phyloP scores from a whole-genome alignment of 1,140 invertebrate species.

The Medauroidea extradentata region DNA sequence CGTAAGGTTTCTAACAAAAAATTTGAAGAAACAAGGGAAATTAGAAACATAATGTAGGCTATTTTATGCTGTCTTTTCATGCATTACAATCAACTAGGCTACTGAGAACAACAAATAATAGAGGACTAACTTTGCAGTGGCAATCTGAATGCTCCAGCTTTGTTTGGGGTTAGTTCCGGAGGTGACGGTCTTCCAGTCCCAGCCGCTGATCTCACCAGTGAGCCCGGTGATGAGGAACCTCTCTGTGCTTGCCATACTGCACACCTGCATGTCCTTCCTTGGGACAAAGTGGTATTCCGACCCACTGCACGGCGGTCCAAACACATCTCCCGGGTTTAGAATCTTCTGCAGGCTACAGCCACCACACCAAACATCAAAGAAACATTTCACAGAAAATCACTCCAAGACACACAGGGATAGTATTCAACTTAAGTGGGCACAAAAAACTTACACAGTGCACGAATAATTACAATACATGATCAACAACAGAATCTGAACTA shows the following conservation, averaged over 20 bases:
- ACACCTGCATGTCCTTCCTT: slow-evolving; percentile 58
- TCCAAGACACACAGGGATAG: too few species aligned
- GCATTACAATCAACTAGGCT: too few species aligned
- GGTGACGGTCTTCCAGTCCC: slow-evolving; percentile 65
- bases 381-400: too few species aligned
- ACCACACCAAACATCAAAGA: slow-evolving; percentile 9
- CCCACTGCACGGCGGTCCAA: slow-evolving; percentile 50
- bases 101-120: too few species aligned
- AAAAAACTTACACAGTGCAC: too few species aligned
- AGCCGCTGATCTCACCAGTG: slow-evolving; percentile 66
- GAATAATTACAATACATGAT: too few species aligned
- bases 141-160: slow-evolving; percentile 64
- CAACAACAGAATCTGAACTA: too few species aligned
- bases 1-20: too few species aligned
- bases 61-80: too few species aligned
- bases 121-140: slow-evolving; percentile 52
- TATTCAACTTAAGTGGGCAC: too few species aligned
- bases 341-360: slow-evolving; percentile 33
- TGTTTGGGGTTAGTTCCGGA: slow-evolving; percentile 54
- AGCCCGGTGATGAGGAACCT: slow-evolving; percentile 71
- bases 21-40: too few species aligned
- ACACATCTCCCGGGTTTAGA: slow-evolving; percentile 44
- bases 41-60: too few species aligned
- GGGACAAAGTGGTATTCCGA: slow-evolving; percentile 54
- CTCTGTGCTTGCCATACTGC: slow-evolving; percentile 64